Percentiles rank a stretch among this genome's conserved stretches.
These are phyloP conservation scores for Stenotaenia linearis DNA, from an alignment of 2,888 invertebrate species.

Conservation along the genomic window DNA sequence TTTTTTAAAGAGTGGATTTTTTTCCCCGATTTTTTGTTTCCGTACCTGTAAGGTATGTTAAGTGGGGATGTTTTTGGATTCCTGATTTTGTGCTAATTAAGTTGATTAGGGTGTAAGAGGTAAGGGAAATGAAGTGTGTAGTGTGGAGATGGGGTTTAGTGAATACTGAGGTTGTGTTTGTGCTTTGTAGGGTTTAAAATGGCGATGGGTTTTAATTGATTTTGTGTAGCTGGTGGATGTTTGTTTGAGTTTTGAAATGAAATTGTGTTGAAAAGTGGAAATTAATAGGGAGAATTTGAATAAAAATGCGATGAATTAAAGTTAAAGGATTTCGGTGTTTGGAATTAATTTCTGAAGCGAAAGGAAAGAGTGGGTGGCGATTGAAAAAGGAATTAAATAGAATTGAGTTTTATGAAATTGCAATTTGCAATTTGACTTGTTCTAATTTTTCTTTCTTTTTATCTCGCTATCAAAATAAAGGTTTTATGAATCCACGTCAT, in stretches of 20 bases:
- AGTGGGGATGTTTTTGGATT: slow-evolving; percentile 16
- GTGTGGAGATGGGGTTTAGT: not conserved
- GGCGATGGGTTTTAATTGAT: not conserved
- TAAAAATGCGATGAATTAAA: not conserved
- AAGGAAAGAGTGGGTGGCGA: not conserved
- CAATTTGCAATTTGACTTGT: not conserved
- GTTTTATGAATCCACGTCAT: slow-evolving; percentile 15
- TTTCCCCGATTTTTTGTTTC: not conserved
- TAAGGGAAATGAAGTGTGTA: slow-evolving; percentile 1
- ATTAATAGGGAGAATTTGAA: not conserved
- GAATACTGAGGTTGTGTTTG: not conserved
- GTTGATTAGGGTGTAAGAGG: not conserved
- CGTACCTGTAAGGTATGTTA: slow-evolving; percentile 17
- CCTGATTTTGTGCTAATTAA: slow-evolving; percentile 22
- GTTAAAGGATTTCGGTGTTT: not conserved
- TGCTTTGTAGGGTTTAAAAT: not conserved
- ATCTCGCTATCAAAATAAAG: not conserved
- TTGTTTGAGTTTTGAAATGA: not conserved
- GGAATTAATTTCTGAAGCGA: not conserved
- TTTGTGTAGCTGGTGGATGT: not conserved
- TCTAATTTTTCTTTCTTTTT: not conserved
- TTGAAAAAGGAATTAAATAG: not conserved
- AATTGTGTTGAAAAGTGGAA: not conserved
- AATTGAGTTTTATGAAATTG: not conserved
- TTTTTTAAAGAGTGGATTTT: not conserved